These are phyloP conservation scores for Neuroscelio doddi DNA, from an alignment of 2,888 invertebrate species.

Conservation along the genomic window DNA sequence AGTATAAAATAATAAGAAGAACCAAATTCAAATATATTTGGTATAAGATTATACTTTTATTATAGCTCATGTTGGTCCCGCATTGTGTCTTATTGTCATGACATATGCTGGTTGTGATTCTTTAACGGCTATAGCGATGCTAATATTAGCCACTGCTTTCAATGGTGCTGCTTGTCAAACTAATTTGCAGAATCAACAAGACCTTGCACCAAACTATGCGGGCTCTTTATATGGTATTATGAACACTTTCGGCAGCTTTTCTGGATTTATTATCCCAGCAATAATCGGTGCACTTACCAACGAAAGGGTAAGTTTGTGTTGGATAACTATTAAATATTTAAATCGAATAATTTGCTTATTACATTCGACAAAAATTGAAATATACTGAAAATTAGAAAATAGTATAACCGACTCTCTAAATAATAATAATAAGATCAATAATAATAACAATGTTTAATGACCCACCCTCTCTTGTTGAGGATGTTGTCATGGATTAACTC, in stretches of 20 bases:
- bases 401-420: too few species aligned
- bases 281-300: slow-evolving; percentile 64
- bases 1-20: too few species aligned
- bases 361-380: too few species aligned
- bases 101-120: slow-evolving; percentile 65
- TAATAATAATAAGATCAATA: too few species aligned
- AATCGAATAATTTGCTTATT: too few species aligned
- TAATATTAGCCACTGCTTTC: slow-evolving; percentile 61
- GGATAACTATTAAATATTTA: too few species aligned
- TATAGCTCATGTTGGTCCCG: slow-evolving; percentile 71
- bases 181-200: slow-evolving; percentile 68
- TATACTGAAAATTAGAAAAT: too few species aligned
- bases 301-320: slow-evolving; percentile 57
- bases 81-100: slow-evolving; percentile 73
- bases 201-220: slow-evolving; percentile 69
- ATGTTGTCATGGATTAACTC: too few species aligned
- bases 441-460: too few species aligned
- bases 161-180: slow-evolving; percentile 70
- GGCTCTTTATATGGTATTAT: slow-evolving; percentile 70
- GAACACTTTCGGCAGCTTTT: slow-evolving; percentile 69
- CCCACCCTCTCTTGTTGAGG: too few species aligned
- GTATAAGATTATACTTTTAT: slow-evolving; percentile 3
- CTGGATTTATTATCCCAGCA: slow-evolving; percentile 68
- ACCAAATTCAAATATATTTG: too few species aligned
- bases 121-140: slow-evolving; percentile 59